These are phyloP conservation scores for Pelodiscus sinensis DNA, from an alignment of 2,113 vertebrate species.

Conservation along the genomic window DNA sequence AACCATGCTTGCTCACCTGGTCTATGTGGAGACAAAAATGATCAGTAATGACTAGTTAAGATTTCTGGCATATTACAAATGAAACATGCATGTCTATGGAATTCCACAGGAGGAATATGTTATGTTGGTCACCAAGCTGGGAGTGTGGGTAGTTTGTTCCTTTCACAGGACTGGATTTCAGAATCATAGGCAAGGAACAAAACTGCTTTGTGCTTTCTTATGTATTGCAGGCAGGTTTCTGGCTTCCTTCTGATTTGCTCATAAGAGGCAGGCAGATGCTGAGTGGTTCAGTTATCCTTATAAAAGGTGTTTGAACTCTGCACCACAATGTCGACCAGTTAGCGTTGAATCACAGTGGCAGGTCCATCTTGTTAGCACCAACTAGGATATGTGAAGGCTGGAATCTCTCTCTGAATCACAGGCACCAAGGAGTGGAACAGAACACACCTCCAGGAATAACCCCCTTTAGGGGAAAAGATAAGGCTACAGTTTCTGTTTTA, in stretches of 20 bases:
- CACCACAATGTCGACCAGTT: background rate
- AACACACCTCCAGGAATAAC: background rate
- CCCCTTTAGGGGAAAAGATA: background rate
- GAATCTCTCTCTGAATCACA: background rate
- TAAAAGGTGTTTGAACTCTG: background rate
- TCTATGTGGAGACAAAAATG: background rate
- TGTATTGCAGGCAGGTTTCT: background rate
- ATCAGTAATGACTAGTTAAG: background rate
- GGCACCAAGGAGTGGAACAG: background rate
- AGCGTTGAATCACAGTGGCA: background rate
- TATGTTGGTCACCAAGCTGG: background rate
- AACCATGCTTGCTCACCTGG: background rate
- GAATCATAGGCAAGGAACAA: background rate
- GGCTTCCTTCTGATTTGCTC: background rate
- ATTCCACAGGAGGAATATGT: background rate
- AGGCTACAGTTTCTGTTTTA: background rate
- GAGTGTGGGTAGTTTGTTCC: background rate
- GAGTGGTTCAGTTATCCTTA: background rate
- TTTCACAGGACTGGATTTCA: background rate
- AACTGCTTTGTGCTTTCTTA: background rate
- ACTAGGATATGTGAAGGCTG: background rate
- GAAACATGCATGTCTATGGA: background rate
- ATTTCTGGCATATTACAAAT: background rate
- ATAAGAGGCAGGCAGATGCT: background rate
- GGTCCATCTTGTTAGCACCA: background rate